Base-by-base conservation (phyloP, 2,797 vertebrate species). In the Amblyraja radiata region DNA sequence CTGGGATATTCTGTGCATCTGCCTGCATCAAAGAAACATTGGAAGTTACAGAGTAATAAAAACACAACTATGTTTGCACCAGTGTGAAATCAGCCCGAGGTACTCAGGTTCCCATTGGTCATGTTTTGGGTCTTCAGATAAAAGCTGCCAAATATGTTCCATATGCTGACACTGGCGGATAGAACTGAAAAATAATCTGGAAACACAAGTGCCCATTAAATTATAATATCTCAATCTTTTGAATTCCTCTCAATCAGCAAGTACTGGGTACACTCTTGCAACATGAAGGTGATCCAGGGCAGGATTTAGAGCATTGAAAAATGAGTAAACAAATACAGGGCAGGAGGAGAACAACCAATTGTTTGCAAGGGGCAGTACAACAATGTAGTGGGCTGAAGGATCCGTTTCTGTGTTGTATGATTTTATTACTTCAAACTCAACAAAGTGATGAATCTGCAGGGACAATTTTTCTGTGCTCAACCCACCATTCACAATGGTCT, bases 1-100 rank as follows among this genome's bases (percentile, higher is more conserved):
- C 96, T 0, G 97, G 95, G 91, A 96, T 94, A 46, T 97, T 94
- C 80, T 98, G 98, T 1, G 97, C 98, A 93, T 97, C 97, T 0
- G 98, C 98, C 99, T 99, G 94, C 93, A 94, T 94, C 93, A 94
- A 84, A 63, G 23, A 94, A 78, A 28, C 23, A 61, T 94, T 28
- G 81, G n/a, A 79, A n/a, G 84, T 88, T 68, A 32, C 14, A 88
- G 61, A 88, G 65, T 36, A 14, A 63, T 16, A 63, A 86, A 8
- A 23, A 88, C 28, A 16, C 61, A 16, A 5, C 65, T 28, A 36
- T 16, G 14, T 32, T 14, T 28, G 1, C 23, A 21, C 5, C 21
- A 73, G 71, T 21, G 18, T 73, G 71, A 18, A 73, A 21, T 73
- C 6, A 21, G 71, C 71, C 71, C 4, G 18, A 16, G 11, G 6